These are phyloP conservation scores for Tenualosa ilisha DNA, from an alignment of 2,797 vertebrate species.

Conservation along the genomic window DNA sequence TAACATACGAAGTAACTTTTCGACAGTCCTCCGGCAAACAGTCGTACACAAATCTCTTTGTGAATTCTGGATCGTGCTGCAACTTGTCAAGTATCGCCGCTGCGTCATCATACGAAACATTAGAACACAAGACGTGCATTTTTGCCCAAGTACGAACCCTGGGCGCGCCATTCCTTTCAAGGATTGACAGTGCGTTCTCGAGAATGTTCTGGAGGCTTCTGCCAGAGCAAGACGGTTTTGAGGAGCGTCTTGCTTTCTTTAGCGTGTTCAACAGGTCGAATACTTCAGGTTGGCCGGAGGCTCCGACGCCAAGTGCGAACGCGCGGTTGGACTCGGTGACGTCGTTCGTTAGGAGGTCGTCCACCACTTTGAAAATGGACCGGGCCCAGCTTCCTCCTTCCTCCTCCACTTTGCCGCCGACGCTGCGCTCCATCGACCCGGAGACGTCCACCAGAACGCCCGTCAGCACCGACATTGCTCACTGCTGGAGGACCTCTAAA, in stretches of 20 bases:
- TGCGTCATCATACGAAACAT: not conserved
- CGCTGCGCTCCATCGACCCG: not conserved
- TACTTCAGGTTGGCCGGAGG: not conserved
- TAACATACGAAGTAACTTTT: too few species aligned
- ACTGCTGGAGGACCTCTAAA: not conserved
- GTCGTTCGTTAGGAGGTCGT: too few species aligned
- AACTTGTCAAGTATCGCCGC: not conserved
- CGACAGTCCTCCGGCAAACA: not conserved
- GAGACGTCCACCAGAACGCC: not conserved
- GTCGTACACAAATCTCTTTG: not conserved
- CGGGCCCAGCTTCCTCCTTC: not conserved
- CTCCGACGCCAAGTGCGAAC: not conserved
- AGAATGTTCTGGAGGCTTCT: not conserved
- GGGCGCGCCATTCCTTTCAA: not conserved
- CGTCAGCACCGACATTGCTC: not conserved
- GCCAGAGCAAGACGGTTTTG: too few species aligned
- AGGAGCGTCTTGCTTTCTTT: not conserved
- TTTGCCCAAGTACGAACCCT: too few species aligned
- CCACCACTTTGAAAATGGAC: too few species aligned
- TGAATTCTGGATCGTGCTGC: not conserved
- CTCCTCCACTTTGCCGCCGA: not conserved
- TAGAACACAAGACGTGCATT: too few species aligned
- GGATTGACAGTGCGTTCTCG: not conserved
- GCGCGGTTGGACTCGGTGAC: too few species aligned
- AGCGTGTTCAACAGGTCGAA: constrained; percentile 8